These are phyloP conservation scores for Rhynchonycteris naso DNA, from an alignment of 2,797 vertebrate genomes.

Conservation along the genomic window DNA sequence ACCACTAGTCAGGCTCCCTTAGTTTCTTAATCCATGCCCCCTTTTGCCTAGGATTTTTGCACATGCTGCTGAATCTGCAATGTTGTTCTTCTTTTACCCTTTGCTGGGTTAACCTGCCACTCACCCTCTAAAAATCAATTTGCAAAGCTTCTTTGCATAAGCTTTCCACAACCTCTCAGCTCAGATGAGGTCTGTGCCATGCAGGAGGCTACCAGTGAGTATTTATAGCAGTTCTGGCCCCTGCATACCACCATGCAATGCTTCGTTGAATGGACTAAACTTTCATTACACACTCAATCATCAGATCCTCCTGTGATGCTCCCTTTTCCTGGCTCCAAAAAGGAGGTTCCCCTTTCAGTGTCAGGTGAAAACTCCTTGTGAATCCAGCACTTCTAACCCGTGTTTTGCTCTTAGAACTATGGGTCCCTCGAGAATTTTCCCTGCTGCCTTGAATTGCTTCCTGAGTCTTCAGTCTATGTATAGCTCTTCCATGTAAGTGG, in stretches of 20 bases:
- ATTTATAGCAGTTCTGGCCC: not conserved
- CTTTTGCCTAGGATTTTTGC: not conserved
- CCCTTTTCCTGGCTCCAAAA: not conserved
- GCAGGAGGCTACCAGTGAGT: not conserved
- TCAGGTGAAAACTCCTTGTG: not conserved
- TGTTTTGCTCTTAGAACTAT: not conserved
- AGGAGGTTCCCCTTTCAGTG: not conserved
- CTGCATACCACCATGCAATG: not conserved
- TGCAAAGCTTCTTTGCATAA: not conserved
- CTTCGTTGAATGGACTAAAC: not conserved
- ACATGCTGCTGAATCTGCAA: not conserved
- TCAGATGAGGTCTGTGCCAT: not conserved
- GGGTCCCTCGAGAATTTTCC: not conserved
- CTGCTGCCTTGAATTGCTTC: not conserved
- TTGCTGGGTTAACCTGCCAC: not conserved
- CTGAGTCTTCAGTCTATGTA: not conserved
- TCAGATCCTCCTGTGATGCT: not conserved
- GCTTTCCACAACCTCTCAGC: not conserved
- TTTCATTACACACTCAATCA: not conserved
- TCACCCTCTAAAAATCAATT: not conserved
- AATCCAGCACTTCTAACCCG: not conserved
- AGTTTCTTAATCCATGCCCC: not conserved
- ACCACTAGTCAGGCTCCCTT: not conserved
- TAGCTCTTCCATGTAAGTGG: not conserved
- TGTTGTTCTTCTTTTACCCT: not conserved